Evolutionary conservation across 2,113 vertebrate genomes (phyloP).

Genomic region (Crotalus viridis): DNA sequence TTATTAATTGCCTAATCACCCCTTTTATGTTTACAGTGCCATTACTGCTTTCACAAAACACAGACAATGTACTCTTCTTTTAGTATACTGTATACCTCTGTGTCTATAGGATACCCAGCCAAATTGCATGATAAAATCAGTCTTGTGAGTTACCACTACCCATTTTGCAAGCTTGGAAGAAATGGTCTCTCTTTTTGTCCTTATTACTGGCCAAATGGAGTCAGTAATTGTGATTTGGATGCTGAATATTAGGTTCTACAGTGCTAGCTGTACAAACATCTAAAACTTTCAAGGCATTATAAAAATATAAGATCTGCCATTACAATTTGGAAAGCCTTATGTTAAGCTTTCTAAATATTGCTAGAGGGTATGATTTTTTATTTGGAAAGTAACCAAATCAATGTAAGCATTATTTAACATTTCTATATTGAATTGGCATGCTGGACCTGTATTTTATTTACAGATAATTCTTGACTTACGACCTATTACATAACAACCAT

Average conservation of each 20-base stretch:
- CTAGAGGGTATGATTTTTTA: not conserved
- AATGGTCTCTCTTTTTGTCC: not conserved
- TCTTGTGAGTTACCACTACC: not conserved
- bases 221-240: not conserved
- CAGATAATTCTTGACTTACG: not conserved
- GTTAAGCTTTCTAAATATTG: not conserved
- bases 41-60: not conserved
- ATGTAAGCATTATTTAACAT: not conserved
- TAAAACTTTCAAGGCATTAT: not conserved
- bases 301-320: not conserved
- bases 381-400: not conserved
- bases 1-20: not conserved
- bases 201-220: not conserved
- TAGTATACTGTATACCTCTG: not conserved
- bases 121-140: not conserved
- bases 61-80: not conserved
- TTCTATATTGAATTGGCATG: not conserved
- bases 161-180: not conserved
- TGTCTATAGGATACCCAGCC: not conserved
- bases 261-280: not conserved
- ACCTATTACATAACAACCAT: not conserved
- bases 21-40: not conserved
- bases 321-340: not conserved
- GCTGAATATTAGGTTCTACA: not conserved
- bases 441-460: not conserved